A percentile compares a stretch with the other conserved stretches of the same genome.
Conservation (phyloP, 2,113 vertebrate species). For the Mugil cephalus region DNA sequence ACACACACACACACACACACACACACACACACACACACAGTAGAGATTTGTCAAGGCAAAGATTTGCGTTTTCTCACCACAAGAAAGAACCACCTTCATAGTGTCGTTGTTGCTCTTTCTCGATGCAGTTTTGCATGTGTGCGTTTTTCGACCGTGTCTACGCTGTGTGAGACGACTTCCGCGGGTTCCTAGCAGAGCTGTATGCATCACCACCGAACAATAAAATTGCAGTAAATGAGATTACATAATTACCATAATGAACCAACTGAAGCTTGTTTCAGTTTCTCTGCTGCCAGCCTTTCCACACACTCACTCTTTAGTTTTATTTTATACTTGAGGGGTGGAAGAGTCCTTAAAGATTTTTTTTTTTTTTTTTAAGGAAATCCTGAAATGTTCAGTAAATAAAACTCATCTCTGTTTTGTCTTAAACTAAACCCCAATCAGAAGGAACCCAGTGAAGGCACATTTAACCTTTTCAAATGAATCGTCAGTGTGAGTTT, state of each 20-base stretch:
- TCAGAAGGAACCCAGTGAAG: not conserved
- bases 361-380: too few relatives aligned
- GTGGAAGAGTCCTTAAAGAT: too few relatives aligned
- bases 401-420: not conserved
- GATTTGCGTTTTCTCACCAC: slow-evolving; percentile 5
- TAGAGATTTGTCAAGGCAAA: not conserved
- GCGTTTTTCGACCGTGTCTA: not conserved
- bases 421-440: not conserved
- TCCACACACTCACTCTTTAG: not conserved
- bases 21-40: too few relatives aligned
- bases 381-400: not conserved
- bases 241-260: slow-evolving; percentile 9
- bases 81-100: not conserved
- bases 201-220: not conserved
- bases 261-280: slow-evolving; percentile 9
- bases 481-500: not conserved
- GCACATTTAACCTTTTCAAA: not conserved
- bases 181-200: not conserved
- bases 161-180: not conserved
- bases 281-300: slow-evolving; percentile 1
- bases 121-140: not conserved
- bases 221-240: slow-evolving; percentile 9
- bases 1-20: too few relatives aligned
- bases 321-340: not conserved
- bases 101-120: not conserved